Evolutionary conservation across 2,888 invertebrate species (phyloP).

Genomic region (Xestia ashworthii): DNA sequence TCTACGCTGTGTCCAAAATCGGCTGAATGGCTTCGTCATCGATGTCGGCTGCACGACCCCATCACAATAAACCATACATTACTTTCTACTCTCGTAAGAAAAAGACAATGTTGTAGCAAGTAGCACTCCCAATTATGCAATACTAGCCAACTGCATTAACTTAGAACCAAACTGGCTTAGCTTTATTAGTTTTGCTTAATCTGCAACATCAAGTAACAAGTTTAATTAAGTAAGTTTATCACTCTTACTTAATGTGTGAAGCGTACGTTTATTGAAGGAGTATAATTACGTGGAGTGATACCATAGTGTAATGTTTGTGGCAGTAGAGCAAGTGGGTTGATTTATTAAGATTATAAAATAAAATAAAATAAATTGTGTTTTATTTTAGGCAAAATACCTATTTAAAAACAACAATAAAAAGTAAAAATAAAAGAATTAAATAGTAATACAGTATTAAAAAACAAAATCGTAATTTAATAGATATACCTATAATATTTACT

Average conservation of each 20-base stretch:
- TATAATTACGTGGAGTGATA: conserved; percentile 35
- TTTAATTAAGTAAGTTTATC: conserved; percentile 61
- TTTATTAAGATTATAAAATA: not conserved
- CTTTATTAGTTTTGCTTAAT: conserved; percentile 58
- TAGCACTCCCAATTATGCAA: conserved; percentile 7
- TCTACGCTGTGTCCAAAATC: not conserved
- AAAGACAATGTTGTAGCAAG: not conserved
- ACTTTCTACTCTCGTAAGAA: not conserved
- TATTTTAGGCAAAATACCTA: not conserved
- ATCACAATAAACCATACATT: not conserved
- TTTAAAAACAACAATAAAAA: too few species aligned
- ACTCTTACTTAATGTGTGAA: conserved; percentile 58
- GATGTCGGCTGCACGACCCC: too few species aligned
- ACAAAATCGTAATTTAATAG: too few species aligned
- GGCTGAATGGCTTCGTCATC: not conserved
- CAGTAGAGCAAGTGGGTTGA: conserved; percentile 26
- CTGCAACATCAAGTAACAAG: conserved; percentile 29
- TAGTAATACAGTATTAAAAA: too few species aligned
- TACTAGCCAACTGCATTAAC: conserved; percentile 18
- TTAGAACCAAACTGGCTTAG: conserved; percentile 6
- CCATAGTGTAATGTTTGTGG: conserved; percentile 16
- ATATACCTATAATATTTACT: too few species aligned
- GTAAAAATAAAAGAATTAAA: too few species aligned
- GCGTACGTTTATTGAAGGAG: conserved; percentile 42
- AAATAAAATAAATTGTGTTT: not conserved